Evolutionary conservation across 2,888 invertebrate species (phyloP), one percentile per base, ranked within the genome.

Genomic region (Isoperla grammatica): DNA sequence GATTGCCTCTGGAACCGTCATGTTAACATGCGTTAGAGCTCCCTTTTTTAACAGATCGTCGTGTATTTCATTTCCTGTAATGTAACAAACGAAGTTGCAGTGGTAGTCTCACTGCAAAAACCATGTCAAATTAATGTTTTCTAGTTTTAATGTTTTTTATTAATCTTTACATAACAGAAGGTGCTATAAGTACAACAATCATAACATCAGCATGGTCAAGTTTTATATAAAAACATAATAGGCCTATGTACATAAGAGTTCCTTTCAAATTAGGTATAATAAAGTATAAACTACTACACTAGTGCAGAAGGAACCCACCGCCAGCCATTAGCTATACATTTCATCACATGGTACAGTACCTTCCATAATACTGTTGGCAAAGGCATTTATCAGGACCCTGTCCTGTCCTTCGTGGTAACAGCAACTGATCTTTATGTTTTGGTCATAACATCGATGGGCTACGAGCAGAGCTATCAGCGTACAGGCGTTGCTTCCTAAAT

Each of bases 401-500:
- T 54, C 57, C n/a, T 50, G 15, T 13, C 17, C 22, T 8, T 13
- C 23, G 12, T 42, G 6, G 4, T 54, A 56, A n/a, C 22, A n/a
- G 13, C 29, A 12, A 56, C 67, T 63, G 68, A 73, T 73, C 53
- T 67, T 67, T 54, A 74, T 68, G 59, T 72, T 68, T 54, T 69
- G 66, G 39, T 67, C 62, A 60, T 71, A 66, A 61, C 77, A 76
- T 65, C 75, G 75, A 54, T 76, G 72, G 23, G 83, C 82, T 61
- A 81, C 72, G 54, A 83, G 72, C 19, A 83, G 70, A 40, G 80
- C 81, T 65, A 84, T 83, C 56, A 84, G 71, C 1, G 83, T 84
- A 65, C 83, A 83, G 6, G 83, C 83, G 70, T 82, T 79, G 65
- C 82, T 83, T 56, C 78, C 81, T 71, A 40, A 53, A 61, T 56